A percentile compares a stretch with the other conserved stretches of the same genome.
Conservation (phyloP, 2,888 invertebrate genomes). For the Lepidocyrtoides sp. region DNA sequence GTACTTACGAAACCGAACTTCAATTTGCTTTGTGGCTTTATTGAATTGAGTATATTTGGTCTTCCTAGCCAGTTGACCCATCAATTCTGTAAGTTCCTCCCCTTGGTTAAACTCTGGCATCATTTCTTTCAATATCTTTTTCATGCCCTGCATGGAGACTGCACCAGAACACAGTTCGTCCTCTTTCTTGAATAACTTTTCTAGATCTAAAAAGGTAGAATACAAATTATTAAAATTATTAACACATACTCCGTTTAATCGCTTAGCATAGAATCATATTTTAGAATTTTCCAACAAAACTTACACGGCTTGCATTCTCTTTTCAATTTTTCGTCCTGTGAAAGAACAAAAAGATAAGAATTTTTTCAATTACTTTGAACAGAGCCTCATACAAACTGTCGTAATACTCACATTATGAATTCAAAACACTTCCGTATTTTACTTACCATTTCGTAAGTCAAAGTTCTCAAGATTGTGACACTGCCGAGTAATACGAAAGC, state of each 20-base stretch:
- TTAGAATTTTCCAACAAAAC: not conserved
- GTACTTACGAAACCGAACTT: slow-evolving; percentile 79
- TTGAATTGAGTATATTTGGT: slow-evolving; percentile 80
- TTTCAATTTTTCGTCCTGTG: slow-evolving; percentile 81
- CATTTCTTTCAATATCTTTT: slow-evolving; percentile 71
- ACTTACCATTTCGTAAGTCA: slow-evolving; percentile 39
- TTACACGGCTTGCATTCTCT: slow-evolving; percentile 82
- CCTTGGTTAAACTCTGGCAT: slow-evolving; percentile 77
- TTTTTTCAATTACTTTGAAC: not conserved
- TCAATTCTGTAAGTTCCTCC: slow-evolving; percentile 77
- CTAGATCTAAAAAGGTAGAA: slow-evolving; percentile 68
- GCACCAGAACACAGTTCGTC: slow-evolving; percentile 75
- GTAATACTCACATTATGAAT: no score
- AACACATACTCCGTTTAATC: no score
- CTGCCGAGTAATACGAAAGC: no score
- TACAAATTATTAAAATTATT: not conserved
- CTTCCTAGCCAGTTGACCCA: slow-evolving; percentile 55
- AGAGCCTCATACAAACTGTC: not conserved
- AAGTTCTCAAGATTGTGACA: not conserved
- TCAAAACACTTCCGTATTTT: no score
- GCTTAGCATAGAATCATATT: no score
- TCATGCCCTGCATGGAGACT: slow-evolving; percentile 74
- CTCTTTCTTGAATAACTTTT: slow-evolving; percentile 80
- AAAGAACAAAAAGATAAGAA: slow-evolving; percentile 8
- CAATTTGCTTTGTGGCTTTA: slow-evolving; percentile 76